Percentiles rank a stretch among this genome's conserved stretches.
These are phyloP conservation scores for Brenthis hecate DNA, from an alignment of 2,888 invertebrate genomes.

Conservation along the genomic window DNA sequence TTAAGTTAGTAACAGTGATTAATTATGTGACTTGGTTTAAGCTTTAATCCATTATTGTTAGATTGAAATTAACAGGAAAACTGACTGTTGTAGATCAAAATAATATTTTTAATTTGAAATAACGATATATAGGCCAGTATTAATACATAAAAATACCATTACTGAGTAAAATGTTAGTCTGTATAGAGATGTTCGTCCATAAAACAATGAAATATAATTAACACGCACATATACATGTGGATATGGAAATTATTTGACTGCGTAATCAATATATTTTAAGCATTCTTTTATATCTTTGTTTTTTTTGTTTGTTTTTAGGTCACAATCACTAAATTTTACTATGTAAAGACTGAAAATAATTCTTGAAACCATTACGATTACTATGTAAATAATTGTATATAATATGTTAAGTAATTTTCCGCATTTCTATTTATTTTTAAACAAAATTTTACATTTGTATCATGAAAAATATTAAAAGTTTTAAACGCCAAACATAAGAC, in stretches of 20 bases:
- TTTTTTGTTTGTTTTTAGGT: neutral
- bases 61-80: neutral
- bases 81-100: neutral
- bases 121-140: no score
- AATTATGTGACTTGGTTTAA: slow-evolving; percentile 17
- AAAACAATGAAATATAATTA: no score
- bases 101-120: no score
- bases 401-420: slow-evolving; percentile 32
- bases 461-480: slow-evolving; percentile 30
- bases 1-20: slow-evolving; percentile 1
- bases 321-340: neutral
- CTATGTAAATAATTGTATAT: slow-evolving; percentile 46
- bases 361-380: slow-evolving; percentile 30
- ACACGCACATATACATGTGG: no score
- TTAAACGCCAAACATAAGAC: neutral
- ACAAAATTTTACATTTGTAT: slow-evolving; percentile 29
- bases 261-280: neutral
- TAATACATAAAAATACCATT: no score
- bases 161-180: no score
- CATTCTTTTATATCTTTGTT: neutral
- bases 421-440: slow-evolving; percentile 41
- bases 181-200: no score
- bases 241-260: no score
- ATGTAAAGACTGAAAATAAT: slow-evolving; percentile 46
- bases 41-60: slow-evolving; percentile 12